These are phyloP conservation scores for Aporophyla lueneburgensis DNA, from an alignment of 2,888 invertebrate species.

Conservation along the genomic window DNA sequence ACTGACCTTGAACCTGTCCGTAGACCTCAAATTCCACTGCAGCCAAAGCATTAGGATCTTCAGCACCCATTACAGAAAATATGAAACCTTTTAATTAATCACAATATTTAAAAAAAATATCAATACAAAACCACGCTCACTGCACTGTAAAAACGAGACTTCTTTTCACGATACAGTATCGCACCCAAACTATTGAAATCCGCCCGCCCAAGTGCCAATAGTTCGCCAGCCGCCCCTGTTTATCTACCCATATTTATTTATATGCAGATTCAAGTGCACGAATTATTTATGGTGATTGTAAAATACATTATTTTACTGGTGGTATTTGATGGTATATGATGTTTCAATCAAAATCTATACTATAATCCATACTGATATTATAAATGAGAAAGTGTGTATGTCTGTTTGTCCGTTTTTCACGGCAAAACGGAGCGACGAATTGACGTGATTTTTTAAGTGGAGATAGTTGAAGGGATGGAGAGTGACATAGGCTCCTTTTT, in stretches of 20 bases:
- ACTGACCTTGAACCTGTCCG: conserved; percentile 96
- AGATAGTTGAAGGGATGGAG: too few relatives aligned
- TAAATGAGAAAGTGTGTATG: too few relatives aligned
- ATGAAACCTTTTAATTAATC: not conserved
- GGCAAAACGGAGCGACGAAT: too few relatives aligned
- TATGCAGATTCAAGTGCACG: conserved; percentile 60
- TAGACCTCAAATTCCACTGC: conserved; percentile 97
- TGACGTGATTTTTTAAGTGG: too few relatives aligned
- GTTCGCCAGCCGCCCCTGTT: conserved; percentile 72
- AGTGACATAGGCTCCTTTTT: too few relatives aligned
- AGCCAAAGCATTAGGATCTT: conserved; percentile 92
- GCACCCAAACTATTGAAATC: conserved; percentile 63
- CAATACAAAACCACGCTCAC: conserved; percentile 1
- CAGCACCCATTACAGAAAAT: conserved; percentile 88
- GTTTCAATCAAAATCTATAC: not conserved
- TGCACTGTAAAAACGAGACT: conserved; percentile 39
- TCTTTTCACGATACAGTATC: conserved; percentile 40
- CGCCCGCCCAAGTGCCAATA: conserved; percentile 82
- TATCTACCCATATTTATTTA: conserved; percentile 62
- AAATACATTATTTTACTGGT: conserved; percentile 25
- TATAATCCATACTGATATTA: too few relatives aligned
- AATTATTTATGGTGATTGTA: conserved; percentile 59
- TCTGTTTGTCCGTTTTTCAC: too few relatives aligned
- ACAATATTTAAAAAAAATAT: not conserved
- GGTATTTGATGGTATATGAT: not conserved